Base-by-base conservation (phyloP, 2,797 vertebrate genomes). In the Acestrorhynchus altus region DNA sequence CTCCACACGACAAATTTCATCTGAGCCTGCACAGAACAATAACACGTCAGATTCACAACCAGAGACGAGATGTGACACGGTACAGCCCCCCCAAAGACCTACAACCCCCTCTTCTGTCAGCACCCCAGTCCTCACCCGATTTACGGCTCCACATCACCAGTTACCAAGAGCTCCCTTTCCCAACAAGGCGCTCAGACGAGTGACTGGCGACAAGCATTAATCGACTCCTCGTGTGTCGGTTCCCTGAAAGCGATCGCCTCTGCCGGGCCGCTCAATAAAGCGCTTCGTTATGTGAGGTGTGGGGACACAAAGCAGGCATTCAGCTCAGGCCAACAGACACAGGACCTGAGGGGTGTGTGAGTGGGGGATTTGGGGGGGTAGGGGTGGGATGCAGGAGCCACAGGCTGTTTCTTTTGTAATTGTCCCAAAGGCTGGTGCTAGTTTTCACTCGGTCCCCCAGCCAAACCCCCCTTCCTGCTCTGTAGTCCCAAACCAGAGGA, bases 391-490 rank as follows among this genome's bases (percentile, higher is more conserved):
- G 44, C 78, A 79, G 76, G 65, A 76, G 65, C 76, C 28, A 74
- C 51, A 56, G 71, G 59, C 76, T 91, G 88, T 92, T 93, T 92
- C 90, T 91, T 90, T 92, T 91, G 91, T 90, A 86, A 90, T 89
- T 63, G 73, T 83, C 89, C 90, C 89, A 93, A 88, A 88, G 86
- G 22, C 84, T 78, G 78, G 86, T 92, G 85, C 81, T 85, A 88
- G 87, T 90, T 92, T 91, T 88, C 88, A 90, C 90, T 87, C 82
- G 68, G 78, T 86, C 86, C 83, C 46, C 64, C 42, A 77, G 73
- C 83, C 82, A 54, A 28, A 81, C 81, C 78, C 46, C 81, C 68
- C 77, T 66, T 76, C 46, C 77, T 77, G 67, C 56, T 42, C 20
- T 35, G 28, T 16, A 26, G 22, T 63, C 74, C 83, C 76, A 83